phyloP scores from a whole-genome alignment of 2,888 invertebrate genomes.

The Drosophila limbata region DNA sequence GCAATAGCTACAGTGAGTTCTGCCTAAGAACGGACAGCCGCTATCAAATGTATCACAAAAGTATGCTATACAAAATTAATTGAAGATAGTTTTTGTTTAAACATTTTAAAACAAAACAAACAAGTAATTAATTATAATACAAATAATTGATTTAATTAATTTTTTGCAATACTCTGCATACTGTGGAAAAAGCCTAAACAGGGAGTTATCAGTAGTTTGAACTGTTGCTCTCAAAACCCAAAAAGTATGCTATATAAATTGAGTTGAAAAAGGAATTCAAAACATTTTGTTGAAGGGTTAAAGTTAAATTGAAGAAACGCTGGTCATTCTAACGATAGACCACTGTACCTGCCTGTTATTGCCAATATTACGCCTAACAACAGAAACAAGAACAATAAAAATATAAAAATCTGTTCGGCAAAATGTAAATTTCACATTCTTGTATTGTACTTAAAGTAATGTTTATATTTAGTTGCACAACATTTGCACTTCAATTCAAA shows the following conservation, averaged over 20 bases:
- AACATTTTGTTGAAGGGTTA: not conserved
- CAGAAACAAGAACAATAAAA: not conserved
- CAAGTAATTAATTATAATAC: not conserved
- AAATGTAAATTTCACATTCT: slow-evolving; percentile 42
- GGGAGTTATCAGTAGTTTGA: not conserved
- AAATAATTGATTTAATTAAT: not conserved
- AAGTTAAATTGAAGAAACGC: not conserved
- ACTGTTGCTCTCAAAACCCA: not conserved
- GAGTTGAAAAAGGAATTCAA: not conserved
- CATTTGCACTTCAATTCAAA: not conserved
- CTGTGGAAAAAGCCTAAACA: not conserved
- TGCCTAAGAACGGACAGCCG: not conserved
- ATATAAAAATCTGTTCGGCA: slow-evolving; percentile 5
- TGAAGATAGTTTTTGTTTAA: not conserved
- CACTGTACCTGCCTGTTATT: not conserved
- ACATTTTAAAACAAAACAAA: not conserved
- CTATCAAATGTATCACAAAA: not conserved
- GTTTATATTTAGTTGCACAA: slow-evolving; percentile 10
- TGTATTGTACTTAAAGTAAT: not conserved
- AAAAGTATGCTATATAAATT: slow-evolving; percentile 11
- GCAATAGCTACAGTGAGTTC: slow-evolving; percentile 12
- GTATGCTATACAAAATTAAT: not conserved
- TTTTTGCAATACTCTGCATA: not conserved
- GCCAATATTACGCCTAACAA: not conserved
- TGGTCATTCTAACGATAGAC: not conserved